phyloP scores from a whole-genome alignment of 2,113 vertebrate species.

The Pithys albifrons region DNA sequence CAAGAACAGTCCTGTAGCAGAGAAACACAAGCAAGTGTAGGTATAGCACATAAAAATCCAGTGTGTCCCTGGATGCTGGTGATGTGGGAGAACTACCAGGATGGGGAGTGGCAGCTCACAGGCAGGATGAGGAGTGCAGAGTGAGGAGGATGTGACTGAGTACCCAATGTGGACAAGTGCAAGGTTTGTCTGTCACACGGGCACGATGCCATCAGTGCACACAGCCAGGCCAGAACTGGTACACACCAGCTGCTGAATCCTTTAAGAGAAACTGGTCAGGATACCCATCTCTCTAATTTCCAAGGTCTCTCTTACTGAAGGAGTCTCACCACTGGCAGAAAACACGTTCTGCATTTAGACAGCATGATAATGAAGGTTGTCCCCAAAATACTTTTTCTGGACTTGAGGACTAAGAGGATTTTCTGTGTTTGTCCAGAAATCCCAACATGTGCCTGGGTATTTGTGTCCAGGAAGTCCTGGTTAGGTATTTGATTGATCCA shows the following conservation, averaged over 20 bases:
- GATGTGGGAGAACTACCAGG: background rate
- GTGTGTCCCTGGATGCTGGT: background rate
- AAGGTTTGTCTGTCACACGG: background rate
- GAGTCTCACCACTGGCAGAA: background rate
- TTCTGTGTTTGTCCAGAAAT: background rate
- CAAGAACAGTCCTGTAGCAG: background rate
- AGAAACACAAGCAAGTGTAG: background rate
- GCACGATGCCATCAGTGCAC: background rate
- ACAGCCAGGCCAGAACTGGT: background rate
- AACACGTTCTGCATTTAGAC: background rate
- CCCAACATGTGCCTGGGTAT: background rate
- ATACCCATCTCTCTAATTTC: background rate
- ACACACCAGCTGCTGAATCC: background rate
- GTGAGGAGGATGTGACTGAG: background rate
- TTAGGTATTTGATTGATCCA: background rate
- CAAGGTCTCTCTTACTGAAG: background rate
- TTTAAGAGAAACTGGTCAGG: background rate
- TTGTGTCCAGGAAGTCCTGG: background rate
- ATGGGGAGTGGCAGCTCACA: background rate
- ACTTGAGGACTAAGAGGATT: background rate
- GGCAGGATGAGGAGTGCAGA: background rate
- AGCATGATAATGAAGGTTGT: background rate
- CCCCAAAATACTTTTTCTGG: background rate
- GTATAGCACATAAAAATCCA: background rate
- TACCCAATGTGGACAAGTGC: accelerated